Conservation (phyloP, 1,140 invertebrate species). For the Conus betulinus region DNA sequence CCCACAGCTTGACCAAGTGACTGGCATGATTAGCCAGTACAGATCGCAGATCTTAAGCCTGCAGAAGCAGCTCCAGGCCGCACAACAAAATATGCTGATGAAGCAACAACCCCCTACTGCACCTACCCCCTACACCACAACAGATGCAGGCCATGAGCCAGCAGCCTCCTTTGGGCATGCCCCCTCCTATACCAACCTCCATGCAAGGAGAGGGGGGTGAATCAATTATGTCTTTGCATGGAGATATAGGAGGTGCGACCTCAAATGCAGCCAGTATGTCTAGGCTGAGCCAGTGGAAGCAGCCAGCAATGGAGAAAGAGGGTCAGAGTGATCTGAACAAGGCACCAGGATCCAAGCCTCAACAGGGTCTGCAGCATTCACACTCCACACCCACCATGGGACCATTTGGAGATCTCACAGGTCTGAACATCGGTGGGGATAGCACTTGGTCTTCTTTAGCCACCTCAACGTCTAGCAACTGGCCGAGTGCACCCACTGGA, state of each 20-base stretch:
- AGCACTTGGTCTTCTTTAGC: slow-evolving; percentile 67
- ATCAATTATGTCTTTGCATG: slow-evolving; percentile 60
- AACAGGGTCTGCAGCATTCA: slow-evolving; percentile 78
- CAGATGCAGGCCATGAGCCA: slow-evolving; percentile 50
- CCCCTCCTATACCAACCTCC: slow-evolving; percentile 18
- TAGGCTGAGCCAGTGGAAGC: slow-evolving; percentile 93
- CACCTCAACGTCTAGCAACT: slow-evolving; percentile 54
- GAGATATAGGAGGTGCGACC: slow-evolving; percentile 81
- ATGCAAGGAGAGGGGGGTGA: slow-evolving; percentile 34
- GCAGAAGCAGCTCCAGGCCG: slow-evolving; percentile 77
- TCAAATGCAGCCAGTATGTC: slow-evolving; percentile 78
- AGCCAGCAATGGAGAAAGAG: slow-evolving; percentile 83
- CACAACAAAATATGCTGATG: slow-evolving; percentile 64
- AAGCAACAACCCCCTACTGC: slow-evolving; percentile 61
- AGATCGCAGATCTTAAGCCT: slow-evolving; percentile 95
- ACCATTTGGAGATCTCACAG: slow-evolving; percentile 67
- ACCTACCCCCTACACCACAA: slow-evolving; percentile 63
- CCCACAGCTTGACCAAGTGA: slow-evolving; percentile 65
- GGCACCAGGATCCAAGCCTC: slow-evolving; percentile 88
- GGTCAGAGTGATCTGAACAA: slow-evolving; percentile 83
- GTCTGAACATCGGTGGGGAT: slow-evolving; percentile 64
- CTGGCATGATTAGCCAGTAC: slow-evolving; percentile 64
- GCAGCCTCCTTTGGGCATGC: slow-evolving; percentile 41
- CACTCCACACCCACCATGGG: slow-evolving; percentile 83
- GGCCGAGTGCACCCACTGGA: slow-evolving; percentile 55